A percentile compares a stretch with the other conserved stretches of the same genome.
Evolutionary conservation across 2,113 vertebrate species (phyloP).

Genomic region (Candoia aspera): DNA sequence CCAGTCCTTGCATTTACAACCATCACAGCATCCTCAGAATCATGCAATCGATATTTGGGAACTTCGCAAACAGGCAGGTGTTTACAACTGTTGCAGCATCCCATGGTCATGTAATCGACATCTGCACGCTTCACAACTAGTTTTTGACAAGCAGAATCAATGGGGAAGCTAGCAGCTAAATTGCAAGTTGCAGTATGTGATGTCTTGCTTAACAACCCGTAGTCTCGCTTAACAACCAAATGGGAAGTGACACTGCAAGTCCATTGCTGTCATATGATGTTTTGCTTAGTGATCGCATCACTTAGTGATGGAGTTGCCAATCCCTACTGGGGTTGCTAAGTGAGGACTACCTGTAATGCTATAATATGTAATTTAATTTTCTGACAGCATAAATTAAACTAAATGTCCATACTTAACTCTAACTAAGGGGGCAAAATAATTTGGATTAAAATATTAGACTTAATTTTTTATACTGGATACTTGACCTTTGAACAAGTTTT

Average conservation of each 20-base stretch:
- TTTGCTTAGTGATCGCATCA: background rate
- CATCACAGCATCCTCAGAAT: background rate
- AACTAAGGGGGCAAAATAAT: background rate
- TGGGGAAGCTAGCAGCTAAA: no score
- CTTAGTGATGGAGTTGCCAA: background rate
- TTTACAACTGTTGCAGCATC: no score
- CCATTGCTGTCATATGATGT: background rate
- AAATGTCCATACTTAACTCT: background rate
- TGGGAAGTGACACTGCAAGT: background rate
- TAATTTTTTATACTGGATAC: background rate
- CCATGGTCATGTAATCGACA: no score
- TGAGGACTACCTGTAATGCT: background rate
- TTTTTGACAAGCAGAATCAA: no score
- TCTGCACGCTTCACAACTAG: no score
- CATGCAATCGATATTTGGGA: background rate
- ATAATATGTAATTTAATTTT: background rate
- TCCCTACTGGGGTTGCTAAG: background rate
- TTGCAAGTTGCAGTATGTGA: no score
- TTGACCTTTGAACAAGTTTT: conserved; percentile 78
- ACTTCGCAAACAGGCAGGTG: background rate
- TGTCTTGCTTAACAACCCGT: no score
- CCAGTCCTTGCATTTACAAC: background rate
- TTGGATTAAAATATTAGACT: background rate
- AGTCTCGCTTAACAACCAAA: background rate
- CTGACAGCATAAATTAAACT: background rate